Evolutionary conservation across 1,140 invertebrate genomes (phyloP), one percentile per base, ranked within the genome.

Genomic region (Drosophila suzukii): DNA sequence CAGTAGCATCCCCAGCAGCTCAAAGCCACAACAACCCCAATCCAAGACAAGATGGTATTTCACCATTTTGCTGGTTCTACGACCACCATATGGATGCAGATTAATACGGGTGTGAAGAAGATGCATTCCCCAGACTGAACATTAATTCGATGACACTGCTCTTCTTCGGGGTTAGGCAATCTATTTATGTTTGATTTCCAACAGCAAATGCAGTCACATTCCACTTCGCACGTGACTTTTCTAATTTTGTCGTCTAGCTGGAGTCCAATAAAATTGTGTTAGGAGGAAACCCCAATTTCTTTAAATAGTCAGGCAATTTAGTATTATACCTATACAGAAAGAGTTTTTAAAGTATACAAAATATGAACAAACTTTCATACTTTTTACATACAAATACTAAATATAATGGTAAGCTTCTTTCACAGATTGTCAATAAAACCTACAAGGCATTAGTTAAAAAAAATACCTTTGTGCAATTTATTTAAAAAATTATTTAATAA

Each of bases 181-280:
- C 61, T 72, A 85, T 84, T 65, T 79, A 61, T 77, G 75, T 71
- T 71, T 62, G 65, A 65, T 68, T 77, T 55, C 60, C 44, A 60
- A 57, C 46, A 53, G 56, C 43, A 84, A 84, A 83, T 78, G 79
- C 79, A 68, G 15, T 47, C 30, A 46, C 47, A 50, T 65, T 24
- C 30, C 58, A 54, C 50, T 39, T 11, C 44, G 81, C 81, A 88
- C 79, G 83, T 86, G 83, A 88, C 83, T 80, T 79, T 83, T 39
- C 2, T 49, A 51, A 53, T 73, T 76, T 75, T 39, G 11, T 36
- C 39, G 39, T 51, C 20, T 36, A 30, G 17, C 49, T 20, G 17
- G 15, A 54, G 20, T 47, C 20, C 30, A 51, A 15, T 51, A 56
- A 10, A 32, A 50, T 32, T 24, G 57, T 34, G 36, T 44, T 15